phyloP scores from a whole-genome alignment of 2,113 vertebrate genomes.

The Syngnathoides biaculeatus region DNA sequence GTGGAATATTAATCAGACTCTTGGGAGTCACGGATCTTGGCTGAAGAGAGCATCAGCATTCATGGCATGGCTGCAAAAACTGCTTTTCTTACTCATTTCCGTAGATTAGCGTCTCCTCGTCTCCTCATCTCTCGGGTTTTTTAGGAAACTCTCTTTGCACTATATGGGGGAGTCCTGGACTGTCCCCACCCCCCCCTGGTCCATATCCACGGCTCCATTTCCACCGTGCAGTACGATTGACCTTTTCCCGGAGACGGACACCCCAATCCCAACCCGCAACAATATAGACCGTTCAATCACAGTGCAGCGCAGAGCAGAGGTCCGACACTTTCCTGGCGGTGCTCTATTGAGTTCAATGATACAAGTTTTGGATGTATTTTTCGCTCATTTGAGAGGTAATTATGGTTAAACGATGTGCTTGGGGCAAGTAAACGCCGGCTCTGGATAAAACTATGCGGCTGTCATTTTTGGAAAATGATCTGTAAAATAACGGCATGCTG shows the following conservation, averaged over 20 bases:
- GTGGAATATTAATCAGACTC: slow-evolving; percentile 74
- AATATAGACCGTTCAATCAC: background rate
- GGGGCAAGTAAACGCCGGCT: background rate
- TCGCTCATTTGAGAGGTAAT: slow-evolving; percentile 1
- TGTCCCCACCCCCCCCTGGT: background rate
- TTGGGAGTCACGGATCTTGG: slow-evolving; percentile 52
- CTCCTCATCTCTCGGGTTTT: background rate
- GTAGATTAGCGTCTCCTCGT: slow-evolving; percentile 10
- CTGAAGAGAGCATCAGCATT: slow-evolving; percentile 49
- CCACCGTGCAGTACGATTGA: background rate
- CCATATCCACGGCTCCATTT: background rate
- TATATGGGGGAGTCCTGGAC: background rate
- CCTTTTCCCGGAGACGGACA: background rate
- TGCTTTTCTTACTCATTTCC: slow-evolving; percentile 18
- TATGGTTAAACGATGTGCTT: slow-evolving; percentile 4
- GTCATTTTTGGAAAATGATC: slow-evolving; percentile 3
- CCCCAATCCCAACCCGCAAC: no score
- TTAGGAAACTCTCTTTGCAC: background rate
- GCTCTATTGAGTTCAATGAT: background rate
- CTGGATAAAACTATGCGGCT: background rate
- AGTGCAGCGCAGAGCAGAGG: background rate
- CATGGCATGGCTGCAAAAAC: slow-evolving; percentile 38
- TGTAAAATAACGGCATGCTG: background rate
- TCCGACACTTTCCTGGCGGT: slow-evolving; percentile 5
- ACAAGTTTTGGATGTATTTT: slow-evolving; percentile 1